Percentiles rank a stretch among this genome's conserved stretches.
Conservation (phyloP, 2,113 vertebrate genomes). For the Theristicus caerulescens region DNA sequence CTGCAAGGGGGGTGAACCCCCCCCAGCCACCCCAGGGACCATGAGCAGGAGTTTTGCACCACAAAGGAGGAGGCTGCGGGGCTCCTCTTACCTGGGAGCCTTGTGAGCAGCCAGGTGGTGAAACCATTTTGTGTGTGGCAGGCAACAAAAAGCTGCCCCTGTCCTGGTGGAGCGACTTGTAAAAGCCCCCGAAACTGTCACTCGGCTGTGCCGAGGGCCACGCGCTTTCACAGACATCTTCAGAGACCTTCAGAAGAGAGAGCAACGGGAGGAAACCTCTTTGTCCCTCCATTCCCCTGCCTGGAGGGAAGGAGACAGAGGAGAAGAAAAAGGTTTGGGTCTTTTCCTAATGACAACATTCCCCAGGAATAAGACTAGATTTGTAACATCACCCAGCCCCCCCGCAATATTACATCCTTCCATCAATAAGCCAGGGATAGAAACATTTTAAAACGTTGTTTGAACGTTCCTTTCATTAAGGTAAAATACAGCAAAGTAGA, state of each 20-base stretch:
- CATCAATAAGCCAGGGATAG: background rate
- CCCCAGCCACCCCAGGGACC: background rate
- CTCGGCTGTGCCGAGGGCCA: background rate
- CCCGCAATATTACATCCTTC: background rate
- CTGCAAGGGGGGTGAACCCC: background rate
- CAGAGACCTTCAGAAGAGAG: background rate
- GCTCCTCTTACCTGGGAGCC: background rate
- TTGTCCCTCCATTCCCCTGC: background rate
- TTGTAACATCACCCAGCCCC: background rate
- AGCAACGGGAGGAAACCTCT: background rate
- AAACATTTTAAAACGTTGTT: background rate
- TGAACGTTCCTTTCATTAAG: background rate
- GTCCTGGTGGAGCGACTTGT: rapidly evolving
- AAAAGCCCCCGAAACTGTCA: background rate
- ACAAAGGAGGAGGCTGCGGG: no score
- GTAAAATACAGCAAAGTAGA: background rate
- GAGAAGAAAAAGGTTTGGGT: background rate
- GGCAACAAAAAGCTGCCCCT: background rate
- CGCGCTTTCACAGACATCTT: rapidly evolving
- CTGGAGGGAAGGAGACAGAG: background rate
- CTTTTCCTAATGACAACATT: background rate
- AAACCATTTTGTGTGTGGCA: background rate
- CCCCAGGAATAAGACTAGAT: background rate
- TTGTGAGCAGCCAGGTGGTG: background rate
- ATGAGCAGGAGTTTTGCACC: background rate